A percentile compares a stretch with the other conserved stretches of the same genome.
These are phyloP conservation scores for Drosophila austrosaltans DNA, from an alignment of 2,888 invertebrate species.

Conservation along the genomic window DNA sequence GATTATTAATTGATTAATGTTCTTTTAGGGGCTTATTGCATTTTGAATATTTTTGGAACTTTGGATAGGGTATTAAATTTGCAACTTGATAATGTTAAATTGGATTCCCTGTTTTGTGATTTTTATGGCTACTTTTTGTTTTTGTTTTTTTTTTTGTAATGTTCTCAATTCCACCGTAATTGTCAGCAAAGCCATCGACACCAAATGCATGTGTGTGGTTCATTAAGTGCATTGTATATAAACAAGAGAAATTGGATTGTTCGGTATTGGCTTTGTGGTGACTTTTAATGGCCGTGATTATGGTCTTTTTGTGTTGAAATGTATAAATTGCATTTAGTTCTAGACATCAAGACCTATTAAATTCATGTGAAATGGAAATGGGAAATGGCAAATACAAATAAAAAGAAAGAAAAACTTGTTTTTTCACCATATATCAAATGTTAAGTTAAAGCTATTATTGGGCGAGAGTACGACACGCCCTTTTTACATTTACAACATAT, in stretches of 20 bases:
- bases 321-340: constrained; percentile 17
- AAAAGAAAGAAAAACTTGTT: background rate
- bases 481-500: constrained; percentile 7
- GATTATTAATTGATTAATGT: too few species aligned
- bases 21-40: too few species aligned
- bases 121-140: constrained; percentile 28
- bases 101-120: background rate
- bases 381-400: background rate
- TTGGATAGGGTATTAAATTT: too few species aligned
- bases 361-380: background rate
- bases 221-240: constrained; percentile 55
- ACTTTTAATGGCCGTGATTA: constrained; percentile 38
- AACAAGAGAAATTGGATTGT: constrained; percentile 37
- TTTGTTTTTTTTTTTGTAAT: constrained; percentile 24
- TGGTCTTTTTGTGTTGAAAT: constrained; percentile 26
- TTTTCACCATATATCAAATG: background rate
- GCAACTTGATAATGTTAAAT: background rate
- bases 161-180: constrained; percentile 42
- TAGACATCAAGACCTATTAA: constrained; percentile 8
- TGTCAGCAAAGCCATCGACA: constrained; percentile 40
- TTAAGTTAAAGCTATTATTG: background rate
- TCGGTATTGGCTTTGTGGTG: constrained; percentile 52
- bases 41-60: too few species aligned
- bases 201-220: constrained; percentile 50
- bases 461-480: constrained; percentile 3